Evolutionary conservation across 30 jellyfish, hydroid and myxozoan species (phyloP), one percentile per base, ranked within the genome.

Genomic region (Chrysaora quinquecirrha): DNA sequence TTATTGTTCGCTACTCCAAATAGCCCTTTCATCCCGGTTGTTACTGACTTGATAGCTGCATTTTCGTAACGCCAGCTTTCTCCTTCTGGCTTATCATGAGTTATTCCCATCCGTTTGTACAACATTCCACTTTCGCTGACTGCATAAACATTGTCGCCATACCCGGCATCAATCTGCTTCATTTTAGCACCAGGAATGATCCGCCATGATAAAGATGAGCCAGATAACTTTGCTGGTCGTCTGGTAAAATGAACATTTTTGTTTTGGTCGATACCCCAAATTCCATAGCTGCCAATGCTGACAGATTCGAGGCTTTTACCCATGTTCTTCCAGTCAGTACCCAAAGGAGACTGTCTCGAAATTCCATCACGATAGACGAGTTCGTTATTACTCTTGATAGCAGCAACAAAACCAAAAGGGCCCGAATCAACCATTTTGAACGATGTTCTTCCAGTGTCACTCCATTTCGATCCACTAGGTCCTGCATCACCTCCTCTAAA

Each of bases 61-160:
- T 64, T 63, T 11, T 64, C 52, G 14, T 43, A 24, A 24, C 38
- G 30, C 96, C 96, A 93, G 9, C 34, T 34, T 1, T 68, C 75
- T 23, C 98, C 98, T 19, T 50, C n/a, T 1, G 97, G 98, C 11
- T 62, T 76, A 16, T 56, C 75, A 50, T 78, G 71, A 43, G 64
- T 76, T 54, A 87, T 93, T 32, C 85, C 90, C 7, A 18, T 60
- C 14, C 96, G 76, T 56, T 74, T 56, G 49, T n/a, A 62, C 6
- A 93, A 87, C 48, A 71, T 72, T 4, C 98, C 97, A 35, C 60
- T 49, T 14, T 27, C 9, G 3, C 74, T 56, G 10, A 75, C 66
- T 21, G 92, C 96, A 89, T 89, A 87, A 16, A 93, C 94, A 32
- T 82, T 48, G 43, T 77, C 91, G 18, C 95, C 96, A 69, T 64